Conservation (phyloP, 1,140 invertebrate species). For the Hypothenemus hampei region DNA sequence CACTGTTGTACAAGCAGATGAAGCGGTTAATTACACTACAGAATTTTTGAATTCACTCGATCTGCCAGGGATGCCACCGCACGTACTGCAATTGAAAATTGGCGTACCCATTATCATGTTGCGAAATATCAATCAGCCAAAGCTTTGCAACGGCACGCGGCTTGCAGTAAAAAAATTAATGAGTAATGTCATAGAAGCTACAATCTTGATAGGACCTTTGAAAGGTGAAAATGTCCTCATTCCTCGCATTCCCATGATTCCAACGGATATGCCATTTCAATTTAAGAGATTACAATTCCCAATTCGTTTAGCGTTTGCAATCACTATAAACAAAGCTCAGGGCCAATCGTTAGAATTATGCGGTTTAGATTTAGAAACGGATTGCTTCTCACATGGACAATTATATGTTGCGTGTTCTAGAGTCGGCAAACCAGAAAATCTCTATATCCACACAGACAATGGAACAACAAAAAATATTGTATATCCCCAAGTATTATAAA, state of each 20-base stretch:
- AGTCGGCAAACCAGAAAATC: conserved; percentile 37
- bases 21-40: conserved; percentile 39
- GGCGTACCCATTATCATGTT: conserved; percentile 43
- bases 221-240: conserved; percentile 48
- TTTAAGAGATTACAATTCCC: conserved; percentile 51
- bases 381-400: conserved; percentile 42
- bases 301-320: conserved; percentile 47
- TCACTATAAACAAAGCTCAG: conserved; percentile 54
- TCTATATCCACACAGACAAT: conserved; percentile 14
- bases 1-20: conserved; percentile 37
- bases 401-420: conserved; percentile 39
- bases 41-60: conserved; percentile 38
- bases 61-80: conserved; percentile 28
- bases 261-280: conserved; percentile 40
- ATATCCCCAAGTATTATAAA: background rate
- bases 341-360: conserved; percentile 44
- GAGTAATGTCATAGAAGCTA: conserved; percentile 47
- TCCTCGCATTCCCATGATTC: conserved; percentile 46
- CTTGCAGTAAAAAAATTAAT: conserved; percentile 35
- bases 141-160: conserved; percentile 45
- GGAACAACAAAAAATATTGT: conserved; percentile 20
- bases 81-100: conserved; percentile 41
- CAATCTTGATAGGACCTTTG: conserved; percentile 44
- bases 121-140: conserved; percentile 44
- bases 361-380: conserved; percentile 38